Evolutionary conservation across 2,888 invertebrate species (phyloP).

Genomic region (Apamea crenata): DNA sequence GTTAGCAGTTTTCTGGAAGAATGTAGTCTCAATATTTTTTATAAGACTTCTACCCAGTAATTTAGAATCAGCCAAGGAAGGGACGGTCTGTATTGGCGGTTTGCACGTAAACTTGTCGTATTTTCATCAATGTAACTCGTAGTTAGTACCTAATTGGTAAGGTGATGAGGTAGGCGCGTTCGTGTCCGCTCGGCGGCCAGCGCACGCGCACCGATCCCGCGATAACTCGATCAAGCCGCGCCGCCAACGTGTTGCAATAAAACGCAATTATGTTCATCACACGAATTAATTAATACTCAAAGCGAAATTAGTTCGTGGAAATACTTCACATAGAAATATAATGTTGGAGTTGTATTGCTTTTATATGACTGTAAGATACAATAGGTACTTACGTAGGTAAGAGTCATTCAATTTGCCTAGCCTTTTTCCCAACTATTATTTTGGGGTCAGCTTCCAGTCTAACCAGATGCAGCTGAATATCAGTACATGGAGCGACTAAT

Average conservation of each 20-base stretch:
- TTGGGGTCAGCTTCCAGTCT: neutral
- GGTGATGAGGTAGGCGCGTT: constrained; percentile 65
- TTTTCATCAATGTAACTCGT: constrained; percentile 56
- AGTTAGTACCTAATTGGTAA: constrained; percentile 68
- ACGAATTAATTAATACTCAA: constrained; percentile 72
- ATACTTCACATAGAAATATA: constrained; percentile 39
- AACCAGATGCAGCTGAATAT: neutral
- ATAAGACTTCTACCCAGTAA: neutral
- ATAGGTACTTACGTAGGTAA: neutral
- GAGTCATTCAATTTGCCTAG: neutral
- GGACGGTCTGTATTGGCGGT: constrained; percentile 17
- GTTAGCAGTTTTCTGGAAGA: constrained; percentile 23
- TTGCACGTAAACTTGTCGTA: constrained; percentile 44
- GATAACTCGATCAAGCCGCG: constrained; percentile 73
- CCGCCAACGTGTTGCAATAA: constrained; percentile 74
- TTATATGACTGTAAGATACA: constrained; percentile 15
- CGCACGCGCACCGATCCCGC: constrained; percentile 69
- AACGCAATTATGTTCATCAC: constrained; percentile 76
- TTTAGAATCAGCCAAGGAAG: constrained; percentile 33
- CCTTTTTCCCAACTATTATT: neutral
- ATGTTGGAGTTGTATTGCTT: neutral
- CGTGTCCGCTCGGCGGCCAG: constrained; percentile 56
- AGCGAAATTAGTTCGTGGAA: constrained; percentile 71
- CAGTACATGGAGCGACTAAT: neutral
- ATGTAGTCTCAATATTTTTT: constrained; percentile 28